A percentile compares a stretch with the other conserved stretches of the same genome.
Evolutionary conservation across 2,113 vertebrate species (phyloP).

Genomic region (Orthonyx spaldingii): DNA sequence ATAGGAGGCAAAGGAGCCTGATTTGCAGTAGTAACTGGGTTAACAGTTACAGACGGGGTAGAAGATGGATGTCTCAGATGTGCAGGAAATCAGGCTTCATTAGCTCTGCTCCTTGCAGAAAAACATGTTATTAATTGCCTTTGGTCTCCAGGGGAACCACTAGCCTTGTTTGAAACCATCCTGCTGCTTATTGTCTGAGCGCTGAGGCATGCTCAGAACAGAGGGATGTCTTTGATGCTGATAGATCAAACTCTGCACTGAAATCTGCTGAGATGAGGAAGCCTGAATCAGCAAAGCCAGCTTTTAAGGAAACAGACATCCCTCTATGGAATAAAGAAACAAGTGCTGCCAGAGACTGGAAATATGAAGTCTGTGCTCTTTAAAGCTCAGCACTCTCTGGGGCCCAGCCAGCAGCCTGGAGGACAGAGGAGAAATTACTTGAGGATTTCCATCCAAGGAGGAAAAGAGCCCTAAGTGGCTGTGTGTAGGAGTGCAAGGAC

Average conservation of each 20-base stretch:
- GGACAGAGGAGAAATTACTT: not conserved
- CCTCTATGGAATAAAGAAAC: not conserved
- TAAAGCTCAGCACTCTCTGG: not conserved
- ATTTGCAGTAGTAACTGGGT: not conserved
- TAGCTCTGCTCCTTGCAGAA: conserved; percentile 32
- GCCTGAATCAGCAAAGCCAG: conserved; percentile 39
- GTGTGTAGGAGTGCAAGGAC: not conserved
- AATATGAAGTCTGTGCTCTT: not conserved
- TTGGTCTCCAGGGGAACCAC: conserved; percentile 12
- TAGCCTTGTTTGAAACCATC: not conserved
- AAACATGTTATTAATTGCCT: conserved; percentile 39
- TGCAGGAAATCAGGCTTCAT: conserved; percentile 45
- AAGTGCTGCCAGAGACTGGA: not conserved
- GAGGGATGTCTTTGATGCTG: conserved; percentile 29
- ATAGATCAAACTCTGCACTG: not conserved
- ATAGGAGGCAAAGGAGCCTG: accelerated
- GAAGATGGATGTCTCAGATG: not conserved
- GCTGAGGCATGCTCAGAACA: conserved; percentile 2
- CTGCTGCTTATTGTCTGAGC: not conserved
- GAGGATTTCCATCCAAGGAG: not conserved
- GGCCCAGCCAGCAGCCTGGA: not conserved
- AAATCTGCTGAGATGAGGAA: conserved; percentile 23
- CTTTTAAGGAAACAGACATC: conserved; percentile 23
- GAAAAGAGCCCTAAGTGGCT: not conserved
- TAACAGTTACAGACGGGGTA: not conserved